These are phyloP conservation scores for Cinclus mexicanus DNA, from an alignment of 2,113 vertebrate species.

Conservation along the genomic window DNA sequence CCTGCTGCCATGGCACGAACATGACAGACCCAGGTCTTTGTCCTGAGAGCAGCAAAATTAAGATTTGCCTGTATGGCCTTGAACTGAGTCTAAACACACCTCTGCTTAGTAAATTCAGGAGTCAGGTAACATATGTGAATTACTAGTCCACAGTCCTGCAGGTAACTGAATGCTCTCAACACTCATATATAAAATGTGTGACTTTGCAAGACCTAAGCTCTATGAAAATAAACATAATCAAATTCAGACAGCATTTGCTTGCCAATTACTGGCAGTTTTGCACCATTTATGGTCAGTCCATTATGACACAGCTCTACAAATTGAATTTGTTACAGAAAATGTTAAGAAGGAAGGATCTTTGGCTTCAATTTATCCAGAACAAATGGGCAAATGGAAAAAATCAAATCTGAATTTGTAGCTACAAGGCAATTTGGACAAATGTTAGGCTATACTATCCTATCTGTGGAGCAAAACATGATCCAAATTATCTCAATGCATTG, in stretches of 20 bases:
- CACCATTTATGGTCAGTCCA: constrained; percentile 31
- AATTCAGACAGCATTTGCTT: constrained; percentile 49
- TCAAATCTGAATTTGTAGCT: constrained; percentile 44
- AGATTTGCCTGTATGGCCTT: not conserved
- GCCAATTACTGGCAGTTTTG: constrained; percentile 54
- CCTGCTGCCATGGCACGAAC: not conserved
- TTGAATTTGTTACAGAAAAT: constrained; percentile 64
- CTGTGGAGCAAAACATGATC: not conserved
- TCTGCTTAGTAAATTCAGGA: not conserved
- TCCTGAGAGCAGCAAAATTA: not conserved
- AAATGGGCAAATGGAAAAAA: constrained; percentile 54
- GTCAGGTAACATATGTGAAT: not conserved
- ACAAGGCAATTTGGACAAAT: constrained; percentile 47
- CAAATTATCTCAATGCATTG: not conserved
- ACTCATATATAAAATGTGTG: not conserved
- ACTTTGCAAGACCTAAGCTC: not conserved
- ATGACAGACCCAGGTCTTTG: not conserved
- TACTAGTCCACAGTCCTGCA: not conserved
- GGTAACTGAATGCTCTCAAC: not conserved
- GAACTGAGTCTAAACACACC: not conserved
- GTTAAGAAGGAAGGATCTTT: constrained; percentile 51
- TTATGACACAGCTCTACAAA: constrained; percentile 45
- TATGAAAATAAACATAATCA: constrained; percentile 43
- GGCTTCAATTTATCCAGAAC: constrained; percentile 52
- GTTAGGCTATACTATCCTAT: not conserved